Percentiles rank a stretch among this genome's conserved stretches.
Evolutionary conservation across 2,113 vertebrate species (phyloP).

Genomic region (Crotalus helleri): DNA sequence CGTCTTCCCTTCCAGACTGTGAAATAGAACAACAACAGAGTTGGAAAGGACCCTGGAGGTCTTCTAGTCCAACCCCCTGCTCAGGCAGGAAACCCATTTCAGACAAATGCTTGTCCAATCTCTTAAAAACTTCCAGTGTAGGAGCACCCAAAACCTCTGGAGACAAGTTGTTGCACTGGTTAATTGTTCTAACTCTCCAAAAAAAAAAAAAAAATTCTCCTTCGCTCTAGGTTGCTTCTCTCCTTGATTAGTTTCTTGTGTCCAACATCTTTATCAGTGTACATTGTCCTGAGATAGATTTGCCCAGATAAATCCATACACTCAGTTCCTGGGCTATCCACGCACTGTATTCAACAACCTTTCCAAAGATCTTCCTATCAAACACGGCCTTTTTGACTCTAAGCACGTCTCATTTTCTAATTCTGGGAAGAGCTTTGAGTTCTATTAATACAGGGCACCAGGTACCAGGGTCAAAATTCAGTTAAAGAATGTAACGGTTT

Average conservation of each 20-base stretch:
- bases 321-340: neutral
- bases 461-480: neutral
- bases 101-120: neutral
- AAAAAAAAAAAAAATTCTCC: neutral
- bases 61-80: neutral
- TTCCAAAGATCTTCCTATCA: neutral
- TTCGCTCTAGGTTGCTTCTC: neutral
- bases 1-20: neutral
- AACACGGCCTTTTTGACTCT: neutral
- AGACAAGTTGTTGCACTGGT: neutral
- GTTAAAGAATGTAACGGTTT: neutral
- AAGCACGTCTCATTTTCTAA: neutral
- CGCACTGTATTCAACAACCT: neutral
- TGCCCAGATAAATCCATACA: neutral
- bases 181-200: neutral
- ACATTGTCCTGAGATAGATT: neutral
- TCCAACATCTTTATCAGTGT: neutral
- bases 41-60: neutral
- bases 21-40: neutral
- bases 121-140: neutral
- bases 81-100: neutral
- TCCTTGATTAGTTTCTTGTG: neutral
- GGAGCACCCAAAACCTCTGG: neutral
- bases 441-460: neutral
- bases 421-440: neutral